Base-by-base conservation (phyloP, 2,888 invertebrate genomes). In the Dynastes maya region DNA sequence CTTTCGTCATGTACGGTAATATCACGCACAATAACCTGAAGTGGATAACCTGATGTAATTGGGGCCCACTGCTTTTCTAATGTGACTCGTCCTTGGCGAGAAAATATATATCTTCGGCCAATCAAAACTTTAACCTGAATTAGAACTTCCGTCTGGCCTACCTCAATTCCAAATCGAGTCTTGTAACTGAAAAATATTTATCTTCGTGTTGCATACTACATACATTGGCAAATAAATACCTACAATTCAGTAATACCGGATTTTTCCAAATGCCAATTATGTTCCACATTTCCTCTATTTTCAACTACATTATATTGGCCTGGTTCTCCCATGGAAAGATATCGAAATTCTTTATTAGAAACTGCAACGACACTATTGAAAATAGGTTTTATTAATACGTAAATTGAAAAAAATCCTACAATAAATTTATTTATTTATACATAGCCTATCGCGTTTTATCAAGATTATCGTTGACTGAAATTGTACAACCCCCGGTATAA, bases 131-230 rank as follows among this genome's bases (percentile, higher is more conserved):
- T 91, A 0, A 94, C 96, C 84, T 95, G 93, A 1, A 98, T 89
- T 3, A 96, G 86, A 1, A 93, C 89, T 4, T 91, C 89, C 8
- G 92, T 92, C 13, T 92, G 90, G 0, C 95, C 94, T 68, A 96
- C 90, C 80, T 95, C 92, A 8, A 98, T 94, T 0, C 97, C 98
- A 86, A 95, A 92, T 53, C 95, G 92, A 79, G 90, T 91, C 87
- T 91, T 91, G 84, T 95, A 92, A 84, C 94, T 93, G 86, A 79
- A 91, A 90, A 78, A 76, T 79, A 2, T 22, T 32, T 63, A 27
- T 45, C 45, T 63, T 32, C 27, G 11, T 32, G 11, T 9, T 63
- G 45, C 1, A 45, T 63, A 63, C 80, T 27, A 86, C 85, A 78
- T 27, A 86, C 85, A 78, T 87, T 86, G 63, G 45, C n/a, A 37